Evolutionary conservation across 2,888 invertebrate species (phyloP).

Genomic region (Leptinotarsa juncta): DNA sequence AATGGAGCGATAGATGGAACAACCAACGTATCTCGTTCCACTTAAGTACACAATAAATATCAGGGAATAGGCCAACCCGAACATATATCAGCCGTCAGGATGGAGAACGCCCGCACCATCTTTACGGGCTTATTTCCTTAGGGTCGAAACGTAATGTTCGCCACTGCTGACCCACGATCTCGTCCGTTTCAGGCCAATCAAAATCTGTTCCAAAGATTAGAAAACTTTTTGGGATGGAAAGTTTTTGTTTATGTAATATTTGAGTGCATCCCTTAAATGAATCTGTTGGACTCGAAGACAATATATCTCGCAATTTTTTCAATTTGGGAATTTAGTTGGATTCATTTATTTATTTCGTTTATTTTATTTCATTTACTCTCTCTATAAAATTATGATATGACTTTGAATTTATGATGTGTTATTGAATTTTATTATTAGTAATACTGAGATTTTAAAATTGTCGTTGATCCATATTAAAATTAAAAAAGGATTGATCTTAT

Average conservation of each 20-base stretch:
- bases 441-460: too few relatives aligned
- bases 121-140: slow-evolving; percentile 61
- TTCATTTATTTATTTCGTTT: not conserved
- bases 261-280: not conserved
- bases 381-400: too few relatives aligned
- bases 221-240: not conserved
- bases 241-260: not conserved
- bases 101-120: slow-evolving; percentile 55
- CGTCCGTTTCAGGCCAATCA: slow-evolving; percentile 30
- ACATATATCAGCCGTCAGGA: slow-evolving; percentile 63
- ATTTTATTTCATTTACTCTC: too few relatives aligned
- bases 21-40: slow-evolving; percentile 61
- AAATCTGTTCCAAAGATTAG: not conserved
- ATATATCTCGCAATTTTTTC: not conserved
- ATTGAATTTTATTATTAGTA: too few relatives aligned
- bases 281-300: not conserved
- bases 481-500: too few relatives aligned
- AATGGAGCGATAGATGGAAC: slow-evolving; percentile 53
- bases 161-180: slow-evolving; percentile 52
- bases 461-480: too few relatives aligned
- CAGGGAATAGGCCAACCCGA: slow-evolving; percentile 62
- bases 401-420: not conserved
- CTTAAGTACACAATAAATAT: slow-evolving; percentile 67
- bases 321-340: not conserved
- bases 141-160: slow-evolving; percentile 59